Conservation (phyloP, 2,797 vertebrate genomes). For the Mus minutoides region DNA sequence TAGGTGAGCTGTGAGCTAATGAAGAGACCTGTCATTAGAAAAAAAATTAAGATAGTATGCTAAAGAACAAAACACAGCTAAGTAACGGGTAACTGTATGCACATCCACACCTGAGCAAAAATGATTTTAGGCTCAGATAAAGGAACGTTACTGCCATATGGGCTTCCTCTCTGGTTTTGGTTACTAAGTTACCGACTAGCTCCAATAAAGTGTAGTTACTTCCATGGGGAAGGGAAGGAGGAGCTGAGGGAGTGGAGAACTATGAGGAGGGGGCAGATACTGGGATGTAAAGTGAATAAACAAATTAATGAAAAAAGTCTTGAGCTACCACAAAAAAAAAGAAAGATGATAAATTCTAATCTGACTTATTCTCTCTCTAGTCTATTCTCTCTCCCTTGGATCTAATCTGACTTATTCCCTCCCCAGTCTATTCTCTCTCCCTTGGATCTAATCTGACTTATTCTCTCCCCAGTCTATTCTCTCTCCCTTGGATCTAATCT, state of each 20-base stretch:
- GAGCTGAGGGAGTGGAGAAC: neutral
- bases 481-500: neutral
- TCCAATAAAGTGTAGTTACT: neutral
- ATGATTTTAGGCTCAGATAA: neutral
- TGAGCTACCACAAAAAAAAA: neutral
- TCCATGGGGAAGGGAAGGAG: neutral
- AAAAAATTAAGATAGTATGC: neutral
- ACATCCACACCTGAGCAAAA: neutral
- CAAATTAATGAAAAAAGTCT: neutral
- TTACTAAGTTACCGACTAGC: neutral
- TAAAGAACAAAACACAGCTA: neutral
- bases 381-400: neutral
- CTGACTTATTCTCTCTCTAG: neutral
- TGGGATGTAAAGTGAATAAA: neutral
- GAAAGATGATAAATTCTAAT: neutral
- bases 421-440: neutral
- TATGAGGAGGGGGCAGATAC: neutral
- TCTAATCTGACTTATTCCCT: too few species aligned
- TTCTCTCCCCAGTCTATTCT: neutral
- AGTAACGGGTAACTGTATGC: neutral
- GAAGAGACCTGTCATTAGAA: neutral
- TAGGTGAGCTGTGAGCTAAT: neutral
- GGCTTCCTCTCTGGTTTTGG: neutral
- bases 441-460: too few species aligned
- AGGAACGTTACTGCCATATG: neutral